Evolutionary conservation across 1,140 invertebrate species (phyloP).

Genomic region (Mya arenaria): DNA sequence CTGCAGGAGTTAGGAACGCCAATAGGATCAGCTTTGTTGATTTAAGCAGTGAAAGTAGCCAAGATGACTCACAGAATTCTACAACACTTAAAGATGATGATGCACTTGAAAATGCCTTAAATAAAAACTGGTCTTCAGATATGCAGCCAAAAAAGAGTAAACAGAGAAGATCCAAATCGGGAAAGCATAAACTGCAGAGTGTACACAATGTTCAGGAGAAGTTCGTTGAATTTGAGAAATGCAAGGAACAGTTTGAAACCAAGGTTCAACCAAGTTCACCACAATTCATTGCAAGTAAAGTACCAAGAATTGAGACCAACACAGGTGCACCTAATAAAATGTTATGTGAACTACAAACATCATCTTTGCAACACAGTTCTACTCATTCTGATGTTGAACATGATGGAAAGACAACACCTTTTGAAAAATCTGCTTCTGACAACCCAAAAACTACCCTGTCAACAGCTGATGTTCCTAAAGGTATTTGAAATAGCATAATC

Average conservation of each 20-base stretch:
- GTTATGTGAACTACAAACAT: no score
- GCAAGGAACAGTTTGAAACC: not conserved
- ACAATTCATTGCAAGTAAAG: no score
- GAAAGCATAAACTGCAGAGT: conserved; percentile 20
- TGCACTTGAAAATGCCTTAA: not conserved
- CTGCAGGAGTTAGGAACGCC: no score
- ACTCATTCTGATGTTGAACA: no score
- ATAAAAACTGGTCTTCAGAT: not conserved
- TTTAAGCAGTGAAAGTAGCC: not conserved
- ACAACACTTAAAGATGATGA: not conserved
- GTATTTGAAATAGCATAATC: no score
- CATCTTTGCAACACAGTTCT: no score
- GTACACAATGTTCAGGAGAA: not conserved
- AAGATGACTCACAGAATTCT: not conserved
- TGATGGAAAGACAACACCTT: no score
- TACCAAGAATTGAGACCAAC: no score
- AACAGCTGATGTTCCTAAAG: no score
- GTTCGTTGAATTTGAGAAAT: not conserved
- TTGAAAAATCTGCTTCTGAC: no score
- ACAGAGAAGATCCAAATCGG: conserved; percentile 2
- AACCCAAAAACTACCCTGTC: no score
- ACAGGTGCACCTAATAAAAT: no score
- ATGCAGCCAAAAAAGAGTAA: not conserved
- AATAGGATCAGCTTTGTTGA: not conserved
- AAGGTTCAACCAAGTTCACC: not conserved